Evolutionary conservation across 2,113 vertebrate species (phyloP).

Genomic region (Mesitornis unicolor): DNA sequence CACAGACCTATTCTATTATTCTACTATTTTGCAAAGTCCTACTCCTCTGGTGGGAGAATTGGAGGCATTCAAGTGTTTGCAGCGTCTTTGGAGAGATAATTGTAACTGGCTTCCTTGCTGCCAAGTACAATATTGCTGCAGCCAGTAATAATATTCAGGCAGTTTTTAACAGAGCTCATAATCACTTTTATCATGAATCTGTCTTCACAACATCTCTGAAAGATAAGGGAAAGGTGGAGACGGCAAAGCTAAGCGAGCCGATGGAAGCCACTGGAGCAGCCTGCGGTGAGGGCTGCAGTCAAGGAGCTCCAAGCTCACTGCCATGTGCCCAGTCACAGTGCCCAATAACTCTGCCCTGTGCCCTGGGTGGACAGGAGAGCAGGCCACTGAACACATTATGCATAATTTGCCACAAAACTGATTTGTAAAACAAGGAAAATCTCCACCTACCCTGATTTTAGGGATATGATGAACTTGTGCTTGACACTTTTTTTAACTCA

Average conservation of each 20-base stretch:
- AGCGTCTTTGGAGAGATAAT: background rate
- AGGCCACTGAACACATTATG: rapidly evolving
- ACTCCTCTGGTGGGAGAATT: background rate
- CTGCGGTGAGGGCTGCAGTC: background rate
- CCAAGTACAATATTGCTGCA: background rate
- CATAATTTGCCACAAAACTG: background rate
- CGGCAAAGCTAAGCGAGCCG: background rate
- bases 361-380: background rate
- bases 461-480: background rate
- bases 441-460: background rate
- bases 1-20: background rate
- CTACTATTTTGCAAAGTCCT: too few species aligned
- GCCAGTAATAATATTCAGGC: background rate
- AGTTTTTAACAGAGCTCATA: background rate
- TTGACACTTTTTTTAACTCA: background rate
- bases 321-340: too few species aligned
- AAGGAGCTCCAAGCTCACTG: background rate
- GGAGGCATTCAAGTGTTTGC: background rate
- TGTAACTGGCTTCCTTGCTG: background rate
- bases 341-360: background rate
- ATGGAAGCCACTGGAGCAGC: background rate
- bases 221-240: background rate
- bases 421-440: background rate
- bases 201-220: background rate
- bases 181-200: background rate